Evolutionary conservation across 1,140 invertebrate genomes (phyloP), one percentile per base, ranked within the genome.

Genomic region (Diachasma alloeum): DNA sequence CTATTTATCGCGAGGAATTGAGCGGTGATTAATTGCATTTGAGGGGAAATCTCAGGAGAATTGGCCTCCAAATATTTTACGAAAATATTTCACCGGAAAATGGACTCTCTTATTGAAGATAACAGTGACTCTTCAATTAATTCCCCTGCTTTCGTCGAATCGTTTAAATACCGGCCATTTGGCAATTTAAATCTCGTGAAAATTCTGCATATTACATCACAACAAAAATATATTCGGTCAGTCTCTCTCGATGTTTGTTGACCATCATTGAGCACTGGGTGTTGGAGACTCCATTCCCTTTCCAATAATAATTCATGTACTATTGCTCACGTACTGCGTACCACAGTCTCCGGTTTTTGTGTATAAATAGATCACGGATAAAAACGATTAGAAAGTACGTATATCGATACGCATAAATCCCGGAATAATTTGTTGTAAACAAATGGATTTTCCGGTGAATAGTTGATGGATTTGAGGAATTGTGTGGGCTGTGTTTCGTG

Each of bases 311-410:
- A 31, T 56, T 37, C 31, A 74, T 17, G 19, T 74, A 39, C 19
- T 24, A 24, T 22, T 74, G 56, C 36, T 63, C 37, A 63, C 17
- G 26, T 72, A 63, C 53, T 74, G 22, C 72, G 72, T 22, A 36
- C 36, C 36, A 63, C 59, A 66, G 36, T 74, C 56, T 26, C 19
- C 22, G 59, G 59, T 17, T 63, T 63, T 36, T 63, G 56, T 24
- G 53, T 74, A 74, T 74, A 63, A 74, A 63, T 74, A 74, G 72
- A 74, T 74, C 72, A 66, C 72, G 56, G 44, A 37, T 39, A 44
- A 36, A 74, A 63, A 63, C 37, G 53, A 74, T 74, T 74, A 66
- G 72, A 74, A 74, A 74, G 72, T 74, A 66, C 42, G 26, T 59
- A 59, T 9, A 56, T 13, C 42, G 31, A 74, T 63, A 59, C 46